Conservation (phyloP, 2,888 invertebrate species). For the Proisotoma minuta region DNA sequence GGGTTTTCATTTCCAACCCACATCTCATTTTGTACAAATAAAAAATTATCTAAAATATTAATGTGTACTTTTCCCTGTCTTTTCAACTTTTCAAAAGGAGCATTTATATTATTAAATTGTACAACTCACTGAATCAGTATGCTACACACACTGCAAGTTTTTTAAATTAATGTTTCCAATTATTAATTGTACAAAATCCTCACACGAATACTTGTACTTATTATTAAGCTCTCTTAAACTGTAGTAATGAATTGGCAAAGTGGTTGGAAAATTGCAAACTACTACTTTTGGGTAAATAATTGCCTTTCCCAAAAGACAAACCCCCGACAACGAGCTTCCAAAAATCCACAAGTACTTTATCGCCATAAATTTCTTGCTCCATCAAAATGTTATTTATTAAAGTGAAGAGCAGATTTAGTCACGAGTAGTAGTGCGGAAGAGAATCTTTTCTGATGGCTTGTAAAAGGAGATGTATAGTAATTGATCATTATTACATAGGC, state of each 20-base stretch:
- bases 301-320: background rate
- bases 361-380: background rate
- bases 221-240: too few species aligned
- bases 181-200: too few species aligned
- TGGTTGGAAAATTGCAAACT: background rate
- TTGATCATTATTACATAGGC: slow-evolving; percentile 4
- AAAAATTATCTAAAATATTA: slow-evolving; percentile 1
- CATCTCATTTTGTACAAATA: background rate
- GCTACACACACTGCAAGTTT: too few species aligned
- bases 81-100: background rate
- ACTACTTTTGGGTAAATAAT: background rate
- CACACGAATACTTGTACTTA: too few species aligned
- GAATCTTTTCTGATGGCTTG: background rate
- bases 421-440: background rate
- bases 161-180: too few species aligned
- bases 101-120: background rate
- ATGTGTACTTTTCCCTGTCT: background rate
- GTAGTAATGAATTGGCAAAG: too few species aligned
- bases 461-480: background rate
- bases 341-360: background rate
- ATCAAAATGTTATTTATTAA: background rate
- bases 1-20: slow-evolving; percentile 10
- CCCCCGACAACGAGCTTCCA: background rate
- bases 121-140: background rate
- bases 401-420: background rate